A percentile compares a stretch with the other conserved stretches of the same genome.
phyloP scores from a whole-genome alignment of 1,140 invertebrate species.

The Papilio glaucus region DNA sequence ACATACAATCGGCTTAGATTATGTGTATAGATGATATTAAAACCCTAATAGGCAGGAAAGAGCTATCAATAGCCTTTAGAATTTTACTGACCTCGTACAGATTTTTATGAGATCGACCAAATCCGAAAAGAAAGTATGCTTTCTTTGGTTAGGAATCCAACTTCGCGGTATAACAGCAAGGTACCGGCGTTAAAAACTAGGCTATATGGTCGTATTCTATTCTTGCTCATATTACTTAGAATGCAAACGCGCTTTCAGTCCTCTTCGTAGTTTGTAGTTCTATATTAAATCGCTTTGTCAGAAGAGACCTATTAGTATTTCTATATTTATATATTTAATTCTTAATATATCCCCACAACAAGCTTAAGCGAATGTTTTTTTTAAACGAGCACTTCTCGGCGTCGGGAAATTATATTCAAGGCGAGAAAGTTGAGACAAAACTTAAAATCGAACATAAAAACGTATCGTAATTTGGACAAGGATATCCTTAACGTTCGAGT shows the following conservation, averaged over 20 bases:
- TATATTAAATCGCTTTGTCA: not conserved
- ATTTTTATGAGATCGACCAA: not conserved
- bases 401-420: not conserved
- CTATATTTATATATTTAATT: not conserved
- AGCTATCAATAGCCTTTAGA: no score
- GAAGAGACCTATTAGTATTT: not conserved
- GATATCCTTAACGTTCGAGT: slow-evolving; percentile 29
- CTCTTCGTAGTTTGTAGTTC: not conserved
- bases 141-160: no score
- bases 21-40: no score
- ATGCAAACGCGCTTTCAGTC: not conserved
- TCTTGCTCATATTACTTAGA: not conserved
- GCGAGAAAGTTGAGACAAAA: slow-evolving; percentile 18
- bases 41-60: no score
- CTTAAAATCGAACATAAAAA: slow-evolving; percentile 13
- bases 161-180: no score
- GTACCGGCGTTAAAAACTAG: no score
- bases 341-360: not conserved
- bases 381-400: slow-evolving; percentile 1
- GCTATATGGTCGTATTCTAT: no score
- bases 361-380: not conserved
- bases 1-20: no score
- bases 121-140: no score
- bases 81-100: not conserved
- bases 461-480: slow-evolving; percentile 33